A percentile compares a stretch with the other conserved stretches of the same genome.
Evolutionary conservation across 2,797 vertebrate species (phyloP).

Genomic region (Squalus acanthias): DNA sequence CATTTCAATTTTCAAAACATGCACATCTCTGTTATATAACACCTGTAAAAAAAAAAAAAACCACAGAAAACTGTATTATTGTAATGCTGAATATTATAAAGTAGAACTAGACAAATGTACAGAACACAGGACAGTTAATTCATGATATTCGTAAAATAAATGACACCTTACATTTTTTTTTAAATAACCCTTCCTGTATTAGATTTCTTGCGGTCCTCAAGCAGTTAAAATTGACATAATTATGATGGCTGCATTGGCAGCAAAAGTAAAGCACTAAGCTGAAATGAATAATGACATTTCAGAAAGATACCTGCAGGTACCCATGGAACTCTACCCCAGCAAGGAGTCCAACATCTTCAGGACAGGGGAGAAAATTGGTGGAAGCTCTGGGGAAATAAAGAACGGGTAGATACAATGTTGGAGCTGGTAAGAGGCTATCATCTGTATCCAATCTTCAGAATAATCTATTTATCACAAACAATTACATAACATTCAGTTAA

Average conservation of each 20-base stretch:
- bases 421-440: not conserved
- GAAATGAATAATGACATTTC: not conserved
- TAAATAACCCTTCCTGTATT: not conserved
- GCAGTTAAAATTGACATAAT: not conserved
- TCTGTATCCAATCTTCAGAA: not conserved
- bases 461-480: constrained; percentile 18
- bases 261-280: not conserved
- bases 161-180: not conserved
- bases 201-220: not conserved
- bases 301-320: not conserved
- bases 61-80: not conserved
- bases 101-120: not conserved
- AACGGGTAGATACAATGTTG: not conserved
- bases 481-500: not conserved
- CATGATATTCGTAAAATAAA: constrained; percentile 5
- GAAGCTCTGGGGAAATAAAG: not conserved
- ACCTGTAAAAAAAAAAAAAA: not conserved
- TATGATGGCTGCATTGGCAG: not conserved
- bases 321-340: not conserved
- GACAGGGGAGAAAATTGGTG: not conserved
- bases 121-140: not conserved
- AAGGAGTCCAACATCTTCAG: not conserved
- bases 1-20: not conserved
- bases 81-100: not conserved
- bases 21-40: not conserved